Evolutionary conservation across 2,888 invertebrate genomes (phyloP), one percentile per base, ranked within the genome.

Genomic region (Phasia obesa): DNA sequence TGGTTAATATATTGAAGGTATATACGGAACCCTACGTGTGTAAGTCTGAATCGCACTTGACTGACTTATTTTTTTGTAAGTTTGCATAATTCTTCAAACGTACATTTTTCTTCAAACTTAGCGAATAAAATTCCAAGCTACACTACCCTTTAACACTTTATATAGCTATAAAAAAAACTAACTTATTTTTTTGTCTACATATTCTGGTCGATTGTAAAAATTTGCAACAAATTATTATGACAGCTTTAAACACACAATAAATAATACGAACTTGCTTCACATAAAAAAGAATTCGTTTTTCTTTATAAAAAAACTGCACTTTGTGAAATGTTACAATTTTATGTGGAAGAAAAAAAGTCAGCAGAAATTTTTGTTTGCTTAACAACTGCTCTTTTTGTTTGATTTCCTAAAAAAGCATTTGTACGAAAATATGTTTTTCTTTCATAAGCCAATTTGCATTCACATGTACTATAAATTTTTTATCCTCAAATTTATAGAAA

Each of bases 181-280:
- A 51, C 1, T 25, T n/a, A 15, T n/a, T 23, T 17, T 23, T 65
- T 57, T 47, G 35, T 23, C 15, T 44, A 11, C 38, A 17, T 38
- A n/a, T 75, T 21, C 31, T 44, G 21, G 70, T 38, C 47, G 62
- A 64, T 71, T 71, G 38, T 49, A 23, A 47, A 70, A 57, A 65
- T 73, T 65, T 59, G 78, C 59, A 59, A 59, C 71, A 79, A 79
- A 79, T 79, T 79, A 73, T 79, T 79, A 67, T 79, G 79, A 60
- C 79, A 79, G 73, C 67, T 60, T 73, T 65, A 71, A 67, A 65
- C 55, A 59, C 21, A 60, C 73, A 31, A 79, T 73, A 79, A 73
- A 79, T 73, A 73, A 51, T 17, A 53, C 7, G 13, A 7, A 60
- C 13, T 17, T 13, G 9, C 4, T 6, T 5, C 19, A n/a, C n/a